These are phyloP conservation scores for Eubasilissa regina DNA, from an alignment of 1,140 invertebrate genomes.

Conservation along the genomic window DNA sequence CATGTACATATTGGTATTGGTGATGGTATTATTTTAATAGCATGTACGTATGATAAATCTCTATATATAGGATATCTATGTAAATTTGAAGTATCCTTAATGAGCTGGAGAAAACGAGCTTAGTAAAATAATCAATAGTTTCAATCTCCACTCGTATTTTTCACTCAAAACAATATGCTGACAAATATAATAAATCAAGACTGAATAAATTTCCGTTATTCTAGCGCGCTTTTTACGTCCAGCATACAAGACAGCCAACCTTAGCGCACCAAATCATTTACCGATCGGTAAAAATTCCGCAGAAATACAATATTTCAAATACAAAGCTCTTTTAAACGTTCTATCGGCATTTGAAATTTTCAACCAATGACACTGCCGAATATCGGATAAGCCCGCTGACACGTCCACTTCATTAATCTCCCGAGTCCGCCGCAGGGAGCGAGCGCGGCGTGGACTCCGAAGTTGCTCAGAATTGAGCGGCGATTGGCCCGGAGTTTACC, in stretches of 20 bases:
- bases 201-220: too few species aligned
- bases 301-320: conserved; percentile 13
- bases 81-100: too few species aligned
- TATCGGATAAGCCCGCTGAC: conserved; percentile 32
- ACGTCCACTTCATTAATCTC: conserved; percentile 44
- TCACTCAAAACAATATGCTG: too few species aligned
- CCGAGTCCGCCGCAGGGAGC: not conserved
- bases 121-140: too few species aligned
- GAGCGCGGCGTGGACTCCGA: not conserved
- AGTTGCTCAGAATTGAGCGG: conserved; percentile 28
- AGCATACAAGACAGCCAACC: not conserved
- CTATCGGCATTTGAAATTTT: conserved; percentile 18
- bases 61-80: too few species aligned
- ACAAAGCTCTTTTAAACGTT: not conserved
- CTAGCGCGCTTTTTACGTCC: too few species aligned
- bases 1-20: too few species aligned
- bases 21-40: too few species aligned
- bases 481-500: conserved; percentile 8
- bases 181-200: too few species aligned
- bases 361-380: conserved; percentile 2
- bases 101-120: too few species aligned
- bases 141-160: too few species aligned
- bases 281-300: conserved; percentile 3
- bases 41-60: too few species aligned
- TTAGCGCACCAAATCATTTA: not conserved